Percentiles rank a stretch among this genome's conserved stretches.
Evolutionary conservation across 1,140 invertebrate genomes (phyloP).

Genomic region (Zaprionus taronus): DNA sequence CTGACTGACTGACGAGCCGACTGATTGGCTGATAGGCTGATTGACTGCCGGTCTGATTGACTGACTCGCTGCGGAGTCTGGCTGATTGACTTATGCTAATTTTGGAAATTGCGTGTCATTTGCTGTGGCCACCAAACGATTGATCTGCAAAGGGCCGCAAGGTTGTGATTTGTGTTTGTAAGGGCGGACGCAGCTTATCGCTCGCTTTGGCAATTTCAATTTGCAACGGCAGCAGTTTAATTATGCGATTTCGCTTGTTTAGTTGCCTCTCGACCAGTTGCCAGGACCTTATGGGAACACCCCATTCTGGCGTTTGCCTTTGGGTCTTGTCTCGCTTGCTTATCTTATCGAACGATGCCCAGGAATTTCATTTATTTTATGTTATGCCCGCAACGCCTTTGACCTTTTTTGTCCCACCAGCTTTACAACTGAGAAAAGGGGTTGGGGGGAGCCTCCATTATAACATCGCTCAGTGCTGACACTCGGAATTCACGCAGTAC

Average conservation of each 20-base stretch:
- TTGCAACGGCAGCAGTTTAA: conserved; percentile 16
- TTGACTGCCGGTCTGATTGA: conserved; percentile 1
- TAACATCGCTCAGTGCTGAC: neutral
- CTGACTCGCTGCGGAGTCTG: conserved; percentile 4
- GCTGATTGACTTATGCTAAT: conserved; percentile 72
- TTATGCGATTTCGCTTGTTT: conserved; percentile 23
- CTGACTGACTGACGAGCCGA: conserved; percentile 1
- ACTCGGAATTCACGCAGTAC: neutral
- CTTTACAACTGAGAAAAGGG: too few relatives aligned
- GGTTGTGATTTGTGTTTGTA: conserved; percentile 11
- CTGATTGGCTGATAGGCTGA: neutral
- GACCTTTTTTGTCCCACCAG: conserved; percentile 5
- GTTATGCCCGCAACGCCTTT: conserved; percentile 9
- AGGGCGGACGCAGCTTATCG: neutral
- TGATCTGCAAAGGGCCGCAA: conserved; percentile 2
- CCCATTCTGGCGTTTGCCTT: neutral
- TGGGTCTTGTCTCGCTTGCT: conserved; percentile 7
- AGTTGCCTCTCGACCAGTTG: neutral
- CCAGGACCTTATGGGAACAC: neutral
- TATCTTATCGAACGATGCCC: conserved; percentile 20
- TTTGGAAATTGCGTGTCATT: conserved; percentile 55
- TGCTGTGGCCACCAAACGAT: conserved; percentile 4
- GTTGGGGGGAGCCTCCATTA: neutral
- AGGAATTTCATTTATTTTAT: conserved; percentile 32
- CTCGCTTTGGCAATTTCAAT: conserved; percentile 17